Percentiles rank a stretch among this genome's conserved stretches.
These are phyloP conservation scores for Leucophora obtusa DNA, from an alignment of 2,888 invertebrate species.

Conservation along the genomic window DNA sequence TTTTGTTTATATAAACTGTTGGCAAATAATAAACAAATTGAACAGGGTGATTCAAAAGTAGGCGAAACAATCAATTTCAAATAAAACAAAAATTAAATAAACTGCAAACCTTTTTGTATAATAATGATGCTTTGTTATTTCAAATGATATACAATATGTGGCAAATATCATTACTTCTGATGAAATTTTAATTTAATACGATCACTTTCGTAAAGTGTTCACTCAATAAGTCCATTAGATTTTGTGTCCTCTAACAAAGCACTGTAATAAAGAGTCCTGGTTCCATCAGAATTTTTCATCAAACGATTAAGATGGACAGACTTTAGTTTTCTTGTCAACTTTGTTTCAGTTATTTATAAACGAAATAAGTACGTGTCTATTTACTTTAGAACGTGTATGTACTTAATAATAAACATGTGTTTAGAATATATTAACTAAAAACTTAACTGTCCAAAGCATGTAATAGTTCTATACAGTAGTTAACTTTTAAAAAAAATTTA, in stretches of 20 bases:
- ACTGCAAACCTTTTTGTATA: too few species aligned
- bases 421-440: conserved; percentile 57
- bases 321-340: background rate
- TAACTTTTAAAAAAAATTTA: conserved; percentile 10
- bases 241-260: too few species aligned
- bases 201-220: background rate
- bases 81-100: too few species aligned
- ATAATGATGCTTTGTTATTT: too few species aligned
- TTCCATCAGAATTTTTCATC: too few species aligned
- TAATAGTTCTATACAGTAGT: conserved; percentile 12
- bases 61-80: too few species aligned
- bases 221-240: too few species aligned
- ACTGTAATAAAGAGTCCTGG: too few species aligned
- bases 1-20: conserved; percentile 14
- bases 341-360: background rate
- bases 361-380: background rate
- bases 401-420: conserved; percentile 51
- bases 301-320: background rate
- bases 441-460: conserved; percentile 3
- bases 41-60: too few species aligned
- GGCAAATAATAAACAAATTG: conserved; percentile 24
- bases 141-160: too few species aligned
- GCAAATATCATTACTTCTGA: too few species aligned
- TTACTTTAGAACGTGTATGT: conserved; percentile 31
- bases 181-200: background rate